Evolutionary conservation across 1,140 invertebrate genomes (phyloP).

Genomic region (Linepithema humile): DNA sequence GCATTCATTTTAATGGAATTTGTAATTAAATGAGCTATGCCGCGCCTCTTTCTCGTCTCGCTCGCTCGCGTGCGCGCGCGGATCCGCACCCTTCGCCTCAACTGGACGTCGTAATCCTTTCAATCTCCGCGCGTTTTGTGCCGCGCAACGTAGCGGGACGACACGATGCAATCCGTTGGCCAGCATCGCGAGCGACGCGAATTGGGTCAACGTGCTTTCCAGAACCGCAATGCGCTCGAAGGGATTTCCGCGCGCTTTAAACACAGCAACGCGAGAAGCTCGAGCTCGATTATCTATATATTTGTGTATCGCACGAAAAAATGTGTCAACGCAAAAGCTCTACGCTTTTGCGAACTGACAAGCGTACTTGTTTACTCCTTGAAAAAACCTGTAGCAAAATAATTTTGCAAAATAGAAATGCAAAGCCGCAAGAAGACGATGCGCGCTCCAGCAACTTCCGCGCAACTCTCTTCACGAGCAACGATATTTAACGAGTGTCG

Average conservation of each 20-base stretch:
- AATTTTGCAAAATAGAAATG: background rate
- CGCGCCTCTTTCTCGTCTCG: conserved; percentile 71
- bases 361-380: background rate
- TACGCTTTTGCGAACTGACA: background rate
- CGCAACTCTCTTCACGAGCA: background rate
- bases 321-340: background rate
- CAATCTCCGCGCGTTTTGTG: conserved; percentile 40
- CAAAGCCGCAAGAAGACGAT: background rate
- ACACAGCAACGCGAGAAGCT: background rate
- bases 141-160: background rate
- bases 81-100: conserved; percentile 9
- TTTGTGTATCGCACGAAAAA: background rate
- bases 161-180: conserved; percentile 6
- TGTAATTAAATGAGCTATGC: conserved; percentile 83
- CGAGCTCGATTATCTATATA: background rate
- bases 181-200: background rate
- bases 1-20: conserved; percentile 85
- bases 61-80: conserved; percentile 17
- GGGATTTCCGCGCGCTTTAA: background rate
- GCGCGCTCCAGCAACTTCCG: too few species aligned
- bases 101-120: conserved; percentile 27
- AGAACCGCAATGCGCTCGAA: background rate
- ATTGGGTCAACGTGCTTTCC: conserved; percentile 29
- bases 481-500: conserved; percentile 63
- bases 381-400: background rate